phyloP scores from a whole-genome alignment of 1,140 invertebrate species.

The Aphis gossypii region DNA sequence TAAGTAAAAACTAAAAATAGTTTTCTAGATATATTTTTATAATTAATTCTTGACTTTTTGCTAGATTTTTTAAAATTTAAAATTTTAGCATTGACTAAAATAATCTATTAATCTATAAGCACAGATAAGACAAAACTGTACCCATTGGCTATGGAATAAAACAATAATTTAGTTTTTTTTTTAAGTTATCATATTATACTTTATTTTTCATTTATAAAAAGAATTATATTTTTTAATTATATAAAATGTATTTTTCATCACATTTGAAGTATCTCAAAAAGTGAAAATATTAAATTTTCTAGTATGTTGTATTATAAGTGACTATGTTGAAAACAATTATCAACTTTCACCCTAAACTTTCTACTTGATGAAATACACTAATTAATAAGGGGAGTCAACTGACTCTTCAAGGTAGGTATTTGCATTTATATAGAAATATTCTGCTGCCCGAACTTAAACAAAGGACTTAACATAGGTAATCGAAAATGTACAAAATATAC shows the following conservation, averaged over 20 bases:
- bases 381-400: neutral
- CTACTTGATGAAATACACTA: slow-evolving; percentile 28
- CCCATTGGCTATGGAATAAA: neutral
- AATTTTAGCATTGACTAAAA: neutral
- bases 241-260: neutral
- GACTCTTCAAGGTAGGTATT: neutral
- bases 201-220: neutral
- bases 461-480: neutral
- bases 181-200: neutral
- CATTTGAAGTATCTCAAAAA: neutral
- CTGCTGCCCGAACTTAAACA: neutral
- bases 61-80: neutral
- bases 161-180: neutral
- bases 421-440: slow-evolving; percentile 40
- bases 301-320: neutral
- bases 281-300: neutral
- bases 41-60: neutral
- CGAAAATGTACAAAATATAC: slow-evolving; percentile 10
- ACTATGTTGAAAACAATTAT: slow-evolving; percentile 31
- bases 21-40: neutral
- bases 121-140: neutral
- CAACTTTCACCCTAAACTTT: slow-evolving; percentile 23
- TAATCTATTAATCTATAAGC: neutral
- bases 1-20: neutral
- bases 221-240: neutral